phyloP scores from a whole-genome alignment of 2,888 invertebrate species.

The Priocnemis perturbator region DNA sequence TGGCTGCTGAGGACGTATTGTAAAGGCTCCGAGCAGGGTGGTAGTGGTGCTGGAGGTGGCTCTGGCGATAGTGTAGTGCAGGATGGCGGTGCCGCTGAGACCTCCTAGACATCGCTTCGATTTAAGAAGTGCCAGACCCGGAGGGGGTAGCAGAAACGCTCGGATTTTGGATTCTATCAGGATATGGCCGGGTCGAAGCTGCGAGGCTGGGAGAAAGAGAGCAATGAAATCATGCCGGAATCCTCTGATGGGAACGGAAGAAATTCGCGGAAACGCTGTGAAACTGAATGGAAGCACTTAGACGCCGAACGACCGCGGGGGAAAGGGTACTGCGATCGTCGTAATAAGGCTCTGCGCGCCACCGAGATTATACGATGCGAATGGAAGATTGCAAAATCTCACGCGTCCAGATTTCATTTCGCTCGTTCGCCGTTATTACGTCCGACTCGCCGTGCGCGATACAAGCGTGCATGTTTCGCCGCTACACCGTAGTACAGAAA shows the following conservation, averaged over 20 bases:
- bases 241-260: conserved; percentile 34
- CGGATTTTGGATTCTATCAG: conserved; percentile 61
- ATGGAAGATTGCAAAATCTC: background rate
- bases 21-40: conserved; percentile 61
- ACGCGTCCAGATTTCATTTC: no score
- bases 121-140: conserved; percentile 58
- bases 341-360: no score
- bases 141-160: conserved; percentile 47
- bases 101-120: conserved; percentile 62
- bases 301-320: conserved; percentile 14
- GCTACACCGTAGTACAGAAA: background rate
- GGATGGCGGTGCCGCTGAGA: conserved; percentile 52
- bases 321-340: conserved; percentile 7
- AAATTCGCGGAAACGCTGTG: conserved; percentile 41
- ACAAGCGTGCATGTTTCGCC: background rate
- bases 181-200: conserved; percentile 34
- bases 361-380: background rate
- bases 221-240: conserved; percentile 50
- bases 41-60: conserved; percentile 40
- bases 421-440: no score
- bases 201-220: background rate
- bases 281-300: background rate
- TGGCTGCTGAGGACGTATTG: conserved; percentile 72
- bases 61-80: conserved; percentile 40
- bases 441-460: background rate